phyloP scores from a whole-genome alignment of 2,113 vertebrate genomes.

The Tor tambroides region DNA sequence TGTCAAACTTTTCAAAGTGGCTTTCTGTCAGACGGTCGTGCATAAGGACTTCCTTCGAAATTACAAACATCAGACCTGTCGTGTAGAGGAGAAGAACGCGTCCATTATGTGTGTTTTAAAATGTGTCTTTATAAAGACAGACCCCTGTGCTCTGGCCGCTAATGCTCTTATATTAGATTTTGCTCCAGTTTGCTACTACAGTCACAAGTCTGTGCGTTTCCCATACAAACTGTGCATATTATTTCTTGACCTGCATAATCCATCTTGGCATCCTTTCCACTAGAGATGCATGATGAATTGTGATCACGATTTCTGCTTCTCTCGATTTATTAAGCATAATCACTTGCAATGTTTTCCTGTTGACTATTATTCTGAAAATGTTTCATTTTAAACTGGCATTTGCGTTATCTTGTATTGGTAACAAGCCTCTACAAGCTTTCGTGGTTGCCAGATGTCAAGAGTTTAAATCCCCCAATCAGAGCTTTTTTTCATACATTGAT shows the following conservation, averaged over 20 bases:
- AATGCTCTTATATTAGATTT: neutral
- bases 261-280: neutral
- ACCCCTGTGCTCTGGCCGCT: neutral
- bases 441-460: neutral
- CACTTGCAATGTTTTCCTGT: neutral
- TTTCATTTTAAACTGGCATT: no score
- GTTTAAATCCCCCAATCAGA: neutral
- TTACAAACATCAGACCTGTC: neutral
- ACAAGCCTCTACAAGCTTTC: neutral
- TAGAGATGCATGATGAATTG: neutral
- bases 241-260: neutral
- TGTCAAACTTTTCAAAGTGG: no score
- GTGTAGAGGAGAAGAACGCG: neutral
- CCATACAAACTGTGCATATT: neutral
- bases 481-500: neutral
- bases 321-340: neutral
- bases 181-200: neutral
- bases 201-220: neutral
- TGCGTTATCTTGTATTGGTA: neutral
- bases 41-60: neutral
- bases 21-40: neutral
- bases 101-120: neutral
- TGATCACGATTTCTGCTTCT: neutral
- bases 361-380: neutral
- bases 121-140: neutral